Conservation (phyloP, 2,113 vertebrate species). For the Dasypus novemcinctus region DNA sequence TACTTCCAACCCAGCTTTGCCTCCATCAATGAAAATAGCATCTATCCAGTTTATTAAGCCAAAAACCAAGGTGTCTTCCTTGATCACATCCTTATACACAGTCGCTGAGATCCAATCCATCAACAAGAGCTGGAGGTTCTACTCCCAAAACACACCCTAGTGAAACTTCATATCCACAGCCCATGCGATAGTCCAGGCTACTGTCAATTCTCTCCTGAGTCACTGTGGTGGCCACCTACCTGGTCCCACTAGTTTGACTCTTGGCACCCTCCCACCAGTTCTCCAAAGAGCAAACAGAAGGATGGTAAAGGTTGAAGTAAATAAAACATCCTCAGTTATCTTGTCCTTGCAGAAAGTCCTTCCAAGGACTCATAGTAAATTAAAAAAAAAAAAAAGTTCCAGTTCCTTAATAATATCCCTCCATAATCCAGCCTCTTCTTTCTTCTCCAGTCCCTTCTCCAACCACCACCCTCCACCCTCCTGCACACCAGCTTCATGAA, state of each 20-base stretch:
- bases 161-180: fast-evolving
- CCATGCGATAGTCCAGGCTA: fast-evolving
- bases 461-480: too few species aligned
- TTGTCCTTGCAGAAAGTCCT: not conserved
- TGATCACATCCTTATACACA: not conserved
- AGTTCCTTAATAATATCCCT: not conserved
- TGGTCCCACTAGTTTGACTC: fast-evolving
- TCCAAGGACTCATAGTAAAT: not conserved
- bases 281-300: not conserved
- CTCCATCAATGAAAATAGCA: not conserved
- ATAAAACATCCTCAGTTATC: too few species aligned
- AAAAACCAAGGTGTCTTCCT: not conserved
- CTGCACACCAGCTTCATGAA: not conserved
- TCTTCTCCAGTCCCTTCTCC: not conserved
- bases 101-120: not conserved
- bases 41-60: not conserved
- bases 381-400: not conserved
- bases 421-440: not conserved
- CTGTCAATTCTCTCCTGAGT: not conserved
- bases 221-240: fast-evolving
- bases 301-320: fast-evolving
- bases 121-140: too few species aligned
- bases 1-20: not conserved
- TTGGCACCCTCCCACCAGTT: too few species aligned
- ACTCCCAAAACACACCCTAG: not conserved